Evolutionary conservation across 2,797 vertebrate species (phyloP), one percentile per base, ranked within the genome.

Genomic region (Meda fulgida): DNA sequence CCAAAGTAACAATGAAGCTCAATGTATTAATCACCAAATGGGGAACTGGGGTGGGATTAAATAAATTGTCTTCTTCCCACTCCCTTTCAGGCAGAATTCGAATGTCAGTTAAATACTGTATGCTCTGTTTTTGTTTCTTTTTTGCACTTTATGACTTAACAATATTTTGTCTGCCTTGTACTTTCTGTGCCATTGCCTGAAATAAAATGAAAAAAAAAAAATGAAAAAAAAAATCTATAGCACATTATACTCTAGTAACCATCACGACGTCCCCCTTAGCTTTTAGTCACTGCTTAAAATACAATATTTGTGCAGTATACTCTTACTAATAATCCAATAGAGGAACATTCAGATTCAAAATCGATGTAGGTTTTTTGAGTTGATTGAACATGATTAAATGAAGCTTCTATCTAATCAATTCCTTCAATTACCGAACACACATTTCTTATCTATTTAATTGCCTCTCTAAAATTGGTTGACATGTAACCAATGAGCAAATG

Each of bases 371-470:
- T 11, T 65, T 63, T 53, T 53, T 67, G 3, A 83, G 16, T 65
- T 67, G 19, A 66, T 7, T 21, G 46, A 83, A 76, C 31, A 40
- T 40, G n/a, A 67, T 65, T 48, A 76, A 83, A 83, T 14, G 10
- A 53, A 76, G 46, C 34, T 7, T 75, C 29, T 19, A 23, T 53
- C 66, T 38, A 76, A 83, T 83, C 71, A 76, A 76, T 66, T 76
- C 6, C 9, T 83, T 67, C 16, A 83, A 76, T 53, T 66, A 83
- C 43, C 11, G 16, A 76, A 83, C 63, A 29, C 31, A 4, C 58
- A 40, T 76, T 67, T 51, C 21, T 66, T 60, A 75, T 76, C 31
- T 29, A 29, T 51, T 67, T 76, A 76, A 65, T n/a, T 29, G 19
- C 43, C n/a, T 38, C 23, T 31, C 16, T 53, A 76, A 66, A 76